Evolutionary conservation across 2,797 vertebrate genomes (phyloP).

Genomic region (Neosalanx taihuensis): DNA sequence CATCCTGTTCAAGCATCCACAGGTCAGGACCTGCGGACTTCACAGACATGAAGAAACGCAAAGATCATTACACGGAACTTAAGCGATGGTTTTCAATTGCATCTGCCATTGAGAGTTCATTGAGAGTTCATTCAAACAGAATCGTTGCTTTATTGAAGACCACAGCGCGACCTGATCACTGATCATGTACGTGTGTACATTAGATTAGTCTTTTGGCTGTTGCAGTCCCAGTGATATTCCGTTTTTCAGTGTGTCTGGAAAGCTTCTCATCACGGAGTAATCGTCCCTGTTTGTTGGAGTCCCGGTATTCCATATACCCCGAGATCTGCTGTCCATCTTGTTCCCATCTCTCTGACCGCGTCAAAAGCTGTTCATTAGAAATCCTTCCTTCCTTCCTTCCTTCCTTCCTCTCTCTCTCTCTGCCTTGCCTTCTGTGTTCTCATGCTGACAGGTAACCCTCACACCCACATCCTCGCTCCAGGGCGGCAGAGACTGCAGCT

Average conservation of each 20-base stretch:
- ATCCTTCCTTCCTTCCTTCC: too few species aligned
- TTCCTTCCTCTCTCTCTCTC: not conserved
- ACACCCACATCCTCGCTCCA: not conserved
- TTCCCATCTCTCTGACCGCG: not conserved
- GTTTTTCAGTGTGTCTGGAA: not conserved
- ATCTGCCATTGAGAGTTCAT: not conserved
- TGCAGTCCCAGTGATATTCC: not conserved
- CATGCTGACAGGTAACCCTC: not conserved
- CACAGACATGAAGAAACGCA: not conserved
- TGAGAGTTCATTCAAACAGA: not conserved
- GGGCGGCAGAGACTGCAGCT: not conserved
- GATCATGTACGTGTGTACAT: not conserved
- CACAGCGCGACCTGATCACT: not conserved
- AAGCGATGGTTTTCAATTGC: not conserved
- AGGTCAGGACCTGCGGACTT: not conserved
- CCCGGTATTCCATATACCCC: not conserved
- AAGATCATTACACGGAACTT: not conserved
- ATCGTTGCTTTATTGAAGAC: not conserved
- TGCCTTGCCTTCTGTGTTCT: not conserved
- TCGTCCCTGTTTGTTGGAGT: not conserved
- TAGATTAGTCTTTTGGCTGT: too few species aligned
- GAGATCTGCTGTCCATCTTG: not conserved
- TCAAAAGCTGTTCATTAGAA: not conserved
- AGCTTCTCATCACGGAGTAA: not conserved
- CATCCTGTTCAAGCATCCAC: not conserved